Evolutionary conservation across 2,888 invertebrate species (phyloP), one percentile per base, ranked within the genome.

Genomic region (Allygus modestus): DNA sequence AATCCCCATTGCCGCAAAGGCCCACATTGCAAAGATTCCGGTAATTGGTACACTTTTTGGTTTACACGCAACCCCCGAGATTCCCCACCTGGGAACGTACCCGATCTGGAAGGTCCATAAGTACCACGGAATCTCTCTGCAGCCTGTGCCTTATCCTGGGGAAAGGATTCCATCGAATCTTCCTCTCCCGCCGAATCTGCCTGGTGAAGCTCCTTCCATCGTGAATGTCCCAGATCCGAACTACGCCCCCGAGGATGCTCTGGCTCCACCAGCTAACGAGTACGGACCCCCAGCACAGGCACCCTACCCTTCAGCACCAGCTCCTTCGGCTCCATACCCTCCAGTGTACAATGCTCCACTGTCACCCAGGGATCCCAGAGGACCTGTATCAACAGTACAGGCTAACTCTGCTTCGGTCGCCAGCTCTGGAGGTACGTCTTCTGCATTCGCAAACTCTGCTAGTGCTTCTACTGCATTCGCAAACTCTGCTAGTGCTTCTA

Each of bases 101-200:
- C 86, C 87, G 0, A 84, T 89, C 0, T 89, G 88, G 88, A 88
- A 88, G 75, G 88, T 89, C 11, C 89, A 89, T 87, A 89, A 88
- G 84, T 89, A 89, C 87, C 88, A 88, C 61, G 89, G 89, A 11
- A 87, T 89, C 33, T 86, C 89, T 20, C 82, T 89, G 17, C 87
- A 88, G 79, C 89, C 89, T 4, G 88, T 89, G 23, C 87, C 88
- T n/a, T 58, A 83, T 69, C 79, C 83, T 51, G 54, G n/a, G 12
- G 83, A 82, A 20, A 37, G 33, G 12, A 33, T 23, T 23, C 33
- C 43, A 31, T 20, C 17, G 7, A 9, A 41, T 65, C 37, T 82
- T 33, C 79, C 82, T 11, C 26, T 41, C 11, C 28, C 41, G 5
- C 79, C 79, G 1, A 33, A 28, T 20, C 41, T 23, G 9, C 23